Evolutionary conservation across 2,113 vertebrate species (phyloP).

Genomic region (Balaeniceps rex): DNA sequence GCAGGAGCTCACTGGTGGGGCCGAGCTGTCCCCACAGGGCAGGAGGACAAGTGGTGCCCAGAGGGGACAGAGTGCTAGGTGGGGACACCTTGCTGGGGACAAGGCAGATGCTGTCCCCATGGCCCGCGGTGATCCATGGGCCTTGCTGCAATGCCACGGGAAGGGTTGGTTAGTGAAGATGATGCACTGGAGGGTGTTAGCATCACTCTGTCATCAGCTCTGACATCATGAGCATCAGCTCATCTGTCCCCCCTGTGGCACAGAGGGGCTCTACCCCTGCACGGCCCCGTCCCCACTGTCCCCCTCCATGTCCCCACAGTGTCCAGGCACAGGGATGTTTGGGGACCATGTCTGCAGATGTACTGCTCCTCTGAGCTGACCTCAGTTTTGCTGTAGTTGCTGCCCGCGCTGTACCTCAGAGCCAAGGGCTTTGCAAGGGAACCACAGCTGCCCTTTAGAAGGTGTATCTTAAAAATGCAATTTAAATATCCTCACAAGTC

Average conservation of each 20-base stretch:
- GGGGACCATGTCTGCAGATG: neutral
- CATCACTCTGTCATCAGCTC: neutral
- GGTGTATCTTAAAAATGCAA: neutral
- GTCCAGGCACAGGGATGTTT: neutral
- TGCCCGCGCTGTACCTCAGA: neutral
- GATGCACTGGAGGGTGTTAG: neutral
- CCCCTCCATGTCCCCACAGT: fast-evolving
- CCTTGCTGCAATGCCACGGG: neutral
- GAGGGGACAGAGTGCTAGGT: neutral
- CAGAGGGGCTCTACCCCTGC: neutral
- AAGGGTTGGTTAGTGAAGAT: neutral
- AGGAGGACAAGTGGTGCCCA: neutral
- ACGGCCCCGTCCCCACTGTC: too few relatives aligned
- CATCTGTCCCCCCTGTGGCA: neutral
- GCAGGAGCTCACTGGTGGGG: neutral
- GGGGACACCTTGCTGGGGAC: neutral
- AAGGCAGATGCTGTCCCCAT: neutral
- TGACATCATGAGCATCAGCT: too few relatives aligned
- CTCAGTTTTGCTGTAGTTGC: neutral
- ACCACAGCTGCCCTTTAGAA: neutral
- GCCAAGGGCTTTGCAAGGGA: neutral
- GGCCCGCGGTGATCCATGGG: neutral
- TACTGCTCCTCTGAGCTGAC: neutral
- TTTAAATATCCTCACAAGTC: neutral
- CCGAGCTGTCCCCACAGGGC: neutral